Conservation (phyloP, 1,140 invertebrate genomes). For the Pinna nobilis region DNA sequence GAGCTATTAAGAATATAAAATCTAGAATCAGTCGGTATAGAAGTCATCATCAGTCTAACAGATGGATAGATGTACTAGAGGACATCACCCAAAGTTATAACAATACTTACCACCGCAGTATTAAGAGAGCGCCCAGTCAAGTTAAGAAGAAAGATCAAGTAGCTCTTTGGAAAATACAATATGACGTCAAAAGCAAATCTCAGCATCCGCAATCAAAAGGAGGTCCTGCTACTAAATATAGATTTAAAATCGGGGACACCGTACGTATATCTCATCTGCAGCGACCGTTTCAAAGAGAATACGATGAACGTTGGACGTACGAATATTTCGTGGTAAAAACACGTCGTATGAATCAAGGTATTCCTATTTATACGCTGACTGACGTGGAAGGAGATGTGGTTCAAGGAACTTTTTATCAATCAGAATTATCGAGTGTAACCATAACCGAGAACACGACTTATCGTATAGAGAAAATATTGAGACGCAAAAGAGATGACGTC, state of each 20-base stretch:
- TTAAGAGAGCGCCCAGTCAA: slow-evolving; percentile 15
- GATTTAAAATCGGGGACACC: slow-evolving; percentile 26
- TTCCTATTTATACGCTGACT: slow-evolving; percentile 22
- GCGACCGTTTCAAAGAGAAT: slow-evolving; percentile 17
- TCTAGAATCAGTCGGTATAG: slow-evolving; percentile 11
- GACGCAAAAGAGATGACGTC: neutral
- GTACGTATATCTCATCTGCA: neutral
- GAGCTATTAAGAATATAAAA: slow-evolving; percentile 28
- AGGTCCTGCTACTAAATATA: neutral
- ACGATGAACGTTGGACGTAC: slow-evolving; percentile 33
- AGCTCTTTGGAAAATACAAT: slow-evolving; percentile 17
- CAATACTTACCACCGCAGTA: slow-evolving; percentile 17
- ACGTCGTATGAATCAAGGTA: slow-evolving; percentile 15
- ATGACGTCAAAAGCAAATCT: neutral
- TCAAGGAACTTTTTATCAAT: slow-evolving; percentile 31
- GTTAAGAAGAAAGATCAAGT: slow-evolving; percentile 27
- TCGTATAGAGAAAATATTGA: slow-evolving; percentile 29
- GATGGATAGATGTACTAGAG: slow-evolving; percentile 18
- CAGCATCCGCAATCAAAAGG: neutral
- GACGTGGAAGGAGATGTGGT: slow-evolving; percentile 21
- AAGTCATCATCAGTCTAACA: slow-evolving; percentile 13
- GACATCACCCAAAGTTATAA: slow-evolving; percentile 23
- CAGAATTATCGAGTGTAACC: slow-evolving; percentile 8
- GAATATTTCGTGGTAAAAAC: slow-evolving; percentile 30
- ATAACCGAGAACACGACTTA: neutral